Conservation (phyloP, 2,113 vertebrate species). For the Eudyptes chrysolophus region DNA sequence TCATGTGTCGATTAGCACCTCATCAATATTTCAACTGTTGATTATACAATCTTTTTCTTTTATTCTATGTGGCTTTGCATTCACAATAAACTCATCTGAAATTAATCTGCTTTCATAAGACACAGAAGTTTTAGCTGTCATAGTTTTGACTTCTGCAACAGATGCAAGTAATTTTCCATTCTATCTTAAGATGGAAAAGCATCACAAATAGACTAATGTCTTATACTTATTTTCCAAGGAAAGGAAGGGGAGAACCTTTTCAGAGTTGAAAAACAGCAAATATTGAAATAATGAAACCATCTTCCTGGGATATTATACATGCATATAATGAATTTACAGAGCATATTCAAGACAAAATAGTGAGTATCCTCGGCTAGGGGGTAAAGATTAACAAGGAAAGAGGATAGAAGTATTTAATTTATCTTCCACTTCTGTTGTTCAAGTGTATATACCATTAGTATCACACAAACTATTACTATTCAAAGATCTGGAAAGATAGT, state of each 20-base stretch:
- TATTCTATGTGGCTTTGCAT: not conserved
- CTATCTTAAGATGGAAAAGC: not conserved
- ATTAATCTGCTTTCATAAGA: not conserved
- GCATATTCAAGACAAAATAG: not conserved
- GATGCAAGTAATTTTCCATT: not conserved
- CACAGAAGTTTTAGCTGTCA: not conserved
- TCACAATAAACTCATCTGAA: not conserved
- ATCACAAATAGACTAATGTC: not conserved
- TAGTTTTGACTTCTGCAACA: not conserved
- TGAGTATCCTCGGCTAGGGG: not conserved
- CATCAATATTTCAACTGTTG: not conserved
- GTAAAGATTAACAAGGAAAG: not conserved
- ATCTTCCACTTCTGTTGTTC: not conserved
- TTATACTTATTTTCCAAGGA: not conserved
- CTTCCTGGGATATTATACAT: not conserved
- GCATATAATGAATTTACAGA: not conserved
- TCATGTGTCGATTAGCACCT: not conserved
- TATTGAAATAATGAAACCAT: not conserved
- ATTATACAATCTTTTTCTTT: not conserved
- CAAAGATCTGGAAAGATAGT: not conserved
- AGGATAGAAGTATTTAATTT: not conserved
- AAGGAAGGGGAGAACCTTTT: not conserved
- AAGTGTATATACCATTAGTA: not conserved
- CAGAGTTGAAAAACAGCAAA: not conserved
- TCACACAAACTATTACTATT: not conserved